These are phyloP conservation scores for Adoxophyes honmai DNA, from an alignment of 1,140 invertebrate genomes.

Conservation along the genomic window DNA sequence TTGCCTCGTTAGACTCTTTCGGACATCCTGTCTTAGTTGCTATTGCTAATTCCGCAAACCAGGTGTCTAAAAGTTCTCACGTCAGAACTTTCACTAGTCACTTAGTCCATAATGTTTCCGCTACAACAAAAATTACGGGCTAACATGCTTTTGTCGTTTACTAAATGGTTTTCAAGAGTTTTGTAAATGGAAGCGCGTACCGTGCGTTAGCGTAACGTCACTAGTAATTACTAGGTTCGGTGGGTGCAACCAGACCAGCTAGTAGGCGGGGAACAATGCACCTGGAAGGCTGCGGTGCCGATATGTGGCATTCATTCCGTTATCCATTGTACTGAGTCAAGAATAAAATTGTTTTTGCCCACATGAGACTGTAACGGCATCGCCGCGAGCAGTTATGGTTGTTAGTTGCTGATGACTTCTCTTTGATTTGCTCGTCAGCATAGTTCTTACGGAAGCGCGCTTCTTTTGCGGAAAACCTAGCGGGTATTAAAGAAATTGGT, in stretches of 20 bases:
- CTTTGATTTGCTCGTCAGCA: not conserved
- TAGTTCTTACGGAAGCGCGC: not conserved
- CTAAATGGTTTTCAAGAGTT: slow-evolving; percentile 9
- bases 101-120: not conserved
- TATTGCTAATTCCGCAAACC: not conserved
- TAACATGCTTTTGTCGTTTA: slow-evolving; percentile 12
- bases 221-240: not conserved
- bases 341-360: not conserved
- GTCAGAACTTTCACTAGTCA: slow-evolving; percentile 9
- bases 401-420: not conserved
- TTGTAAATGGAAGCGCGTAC: not conserved
- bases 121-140: slow-evolving; percentile 9
- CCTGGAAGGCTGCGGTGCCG: slow-evolving; percentile 4
- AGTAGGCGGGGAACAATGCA: not conserved
- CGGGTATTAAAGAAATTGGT: no score
- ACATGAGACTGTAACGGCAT: not conserved
- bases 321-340: slow-evolving; percentile 8
- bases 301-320: not conserved
- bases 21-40: not conserved
- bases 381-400: not conserved
- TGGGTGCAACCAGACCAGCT: not conserved
- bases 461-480: no score
- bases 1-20: not conserved
- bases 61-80: not conserved
- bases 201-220: not conserved